phyloP scores from a whole-genome alignment of 2,888 invertebrate genomes.

The Apomyelois bistriatella region DNA sequence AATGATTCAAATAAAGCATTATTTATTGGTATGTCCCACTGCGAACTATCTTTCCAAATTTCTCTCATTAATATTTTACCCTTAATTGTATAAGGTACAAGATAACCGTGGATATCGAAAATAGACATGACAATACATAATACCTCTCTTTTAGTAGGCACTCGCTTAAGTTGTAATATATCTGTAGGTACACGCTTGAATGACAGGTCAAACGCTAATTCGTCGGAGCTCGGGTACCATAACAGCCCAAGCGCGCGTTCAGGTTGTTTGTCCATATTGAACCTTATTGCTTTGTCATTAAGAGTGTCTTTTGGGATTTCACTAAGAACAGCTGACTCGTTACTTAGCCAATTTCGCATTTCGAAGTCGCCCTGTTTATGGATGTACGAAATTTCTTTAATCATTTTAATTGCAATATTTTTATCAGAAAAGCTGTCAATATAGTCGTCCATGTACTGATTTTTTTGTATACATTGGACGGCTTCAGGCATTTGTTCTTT shows the following conservation, averaged over 20 bases:
- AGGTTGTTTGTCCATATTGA: no score
- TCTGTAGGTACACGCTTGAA: constrained; percentile 1
- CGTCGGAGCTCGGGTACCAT: no score
- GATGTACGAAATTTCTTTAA: neutral
- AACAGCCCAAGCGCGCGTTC: no score
- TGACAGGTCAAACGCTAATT: constrained; percentile 18
- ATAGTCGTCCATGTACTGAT: neutral
- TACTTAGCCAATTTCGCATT: constrained; percentile 7
- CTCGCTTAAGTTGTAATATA: neutral
- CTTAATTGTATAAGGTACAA: neutral
- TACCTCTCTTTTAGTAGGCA: neutral
- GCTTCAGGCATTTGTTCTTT: neutral
- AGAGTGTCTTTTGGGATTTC: no score
- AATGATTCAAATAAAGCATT: no score
- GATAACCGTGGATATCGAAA: neutral
- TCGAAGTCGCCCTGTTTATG: neutral
- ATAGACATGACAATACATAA: neutral
- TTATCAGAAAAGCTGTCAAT: neutral
- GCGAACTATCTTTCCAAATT: neutral
- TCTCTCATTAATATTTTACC: neutral
- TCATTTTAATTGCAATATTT: neutral
- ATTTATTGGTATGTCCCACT: neutral
- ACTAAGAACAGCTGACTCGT: no score
- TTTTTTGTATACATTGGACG: neutral
- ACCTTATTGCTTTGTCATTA: no score